Base-by-base conservation (phyloP, 1,140 invertebrate genomes). In the Temnothorax longispinosus region DNA sequence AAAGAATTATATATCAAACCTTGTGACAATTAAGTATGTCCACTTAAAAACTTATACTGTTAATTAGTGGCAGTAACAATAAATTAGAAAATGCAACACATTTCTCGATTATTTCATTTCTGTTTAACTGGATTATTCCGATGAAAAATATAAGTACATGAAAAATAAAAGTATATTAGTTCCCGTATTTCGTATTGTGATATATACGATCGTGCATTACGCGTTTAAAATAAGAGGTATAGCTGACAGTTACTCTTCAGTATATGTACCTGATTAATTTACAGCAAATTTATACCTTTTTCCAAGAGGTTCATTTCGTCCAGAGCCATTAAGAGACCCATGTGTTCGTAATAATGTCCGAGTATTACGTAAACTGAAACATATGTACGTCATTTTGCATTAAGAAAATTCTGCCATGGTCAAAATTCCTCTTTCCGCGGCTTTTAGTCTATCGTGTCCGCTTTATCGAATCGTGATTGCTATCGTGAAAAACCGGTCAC, bases 341-440 rank as follows among this genome's bases (percentile, higher is more conserved):
- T 96, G 91, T 98, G 98, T 90, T 99, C 98, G 91, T 98, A 97
- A 91, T 98, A 97, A 92, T 98, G 97, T 5, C 99, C 98, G 80
- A 99, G 96, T 52, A 99, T 97, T 0, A 99, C 97, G 94, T 99
- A 99, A 94, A 99, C 98, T 99, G 96, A 96, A 97, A 85, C 85
- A 87, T 86, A 87, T 21, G 50, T 76, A 32, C 15, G 32, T 47
- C 15, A 60, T 65, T 76, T 27, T 27, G 27, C 1, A 27, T 27
- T 27, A 32, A 35, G 6, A 3, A 86, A 47, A 71, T 75, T 50
- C 27, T 7, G 18, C 27, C 6, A 44, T 54, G 32, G n/a, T 50
- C 3, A 10, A 13, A 75, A 11, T 3, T 64, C 11, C 5, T 47
- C 27, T 65, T 60, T 47, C 41, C 6, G 38, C 56, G 52, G 38